These are phyloP conservation scores for Drosophila albomicans DNA, from an alignment of 1,140 invertebrate species.

Conservation along the genomic window DNA sequence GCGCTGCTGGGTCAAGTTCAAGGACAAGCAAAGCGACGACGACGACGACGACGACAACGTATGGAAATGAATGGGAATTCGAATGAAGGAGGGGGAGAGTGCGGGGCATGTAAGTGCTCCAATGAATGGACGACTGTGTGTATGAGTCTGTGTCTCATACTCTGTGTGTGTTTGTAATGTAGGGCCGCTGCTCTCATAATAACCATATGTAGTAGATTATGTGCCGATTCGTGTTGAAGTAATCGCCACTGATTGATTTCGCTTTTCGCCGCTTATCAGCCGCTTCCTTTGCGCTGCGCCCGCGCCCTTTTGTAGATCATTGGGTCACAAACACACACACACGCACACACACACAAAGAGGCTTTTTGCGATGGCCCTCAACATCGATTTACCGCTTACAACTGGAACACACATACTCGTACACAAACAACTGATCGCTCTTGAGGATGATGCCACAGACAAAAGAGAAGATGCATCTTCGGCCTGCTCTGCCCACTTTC, in stretches of 20 bases:
- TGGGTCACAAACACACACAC: conserved; percentile 63
- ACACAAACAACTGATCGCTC: not conserved
- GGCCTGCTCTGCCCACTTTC: conserved; percentile 30
- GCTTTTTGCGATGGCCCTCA: conserved; percentile 49
- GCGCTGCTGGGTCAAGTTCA: conserved; percentile 76
- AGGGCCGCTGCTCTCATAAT: conserved; percentile 30
- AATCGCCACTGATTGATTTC: conserved; percentile 61
- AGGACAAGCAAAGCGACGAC: conserved; percentile 61
- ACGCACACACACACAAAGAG: not conserved
- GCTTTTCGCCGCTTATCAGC: conserved; percentile 48
- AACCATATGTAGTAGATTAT: conserved; percentile 24
- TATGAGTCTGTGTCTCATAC: conserved; percentile 11
- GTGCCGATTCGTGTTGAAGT: conserved; percentile 33
- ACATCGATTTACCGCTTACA: conserved; percentile 74
- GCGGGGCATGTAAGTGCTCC: conserved; percentile 8
- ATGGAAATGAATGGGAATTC: conserved; percentile 68
- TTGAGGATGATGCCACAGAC: conserved; percentile 29
- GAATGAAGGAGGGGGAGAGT: conserved; percentile 26
- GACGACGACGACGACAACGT: conserved; percentile 29
- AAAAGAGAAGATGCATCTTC: conserved; percentile 30
- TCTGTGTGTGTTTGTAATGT: conserved; percentile 13
- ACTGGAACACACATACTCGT: conserved; percentile 52
- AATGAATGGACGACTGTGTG: conserved; percentile 33
- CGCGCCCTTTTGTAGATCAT: conserved; percentile 80
- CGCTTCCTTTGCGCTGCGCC: conserved; percentile 20